Evolutionary conservation across 2,888 invertebrate species (phyloP), one percentile per base, ranked within the genome.

Genomic region (Gisinianus flammeolus): DNA sequence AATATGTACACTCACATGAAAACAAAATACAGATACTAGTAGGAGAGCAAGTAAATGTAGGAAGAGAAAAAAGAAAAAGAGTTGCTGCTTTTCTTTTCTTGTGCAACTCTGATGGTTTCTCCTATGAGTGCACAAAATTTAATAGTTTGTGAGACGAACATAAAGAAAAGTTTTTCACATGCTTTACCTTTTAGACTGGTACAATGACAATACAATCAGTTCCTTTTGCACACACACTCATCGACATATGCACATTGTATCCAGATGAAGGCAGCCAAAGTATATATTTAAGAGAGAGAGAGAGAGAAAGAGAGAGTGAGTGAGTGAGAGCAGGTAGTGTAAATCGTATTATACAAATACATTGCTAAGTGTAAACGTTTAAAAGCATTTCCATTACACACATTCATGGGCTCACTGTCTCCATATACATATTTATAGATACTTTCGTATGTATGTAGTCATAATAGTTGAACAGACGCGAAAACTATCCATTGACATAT

Each of bases 341-440:
- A 62, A 73, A 73, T 73, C 72, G 62, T 73, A 73, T 73, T 73
- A 64, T 62, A 73, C 73, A 73, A 73, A 73, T 73, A 73, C 73
- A 30, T 73, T 33, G 33, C 62, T 35, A 73, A 73, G 62, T 73
- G 73, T 64, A 62, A 73, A 73, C 73, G 73, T 73, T 73, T 73
- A 64, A 73, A 73, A 62, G 58, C 22, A 58, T 58, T 8, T 24
- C 22, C n/a, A n/a, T 8, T 8, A 58, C 58, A 44, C 44, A 44
- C 44, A 44, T 44, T 44, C 16, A 16, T 44, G 44, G 16, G n/a
- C n/a, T n/a, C 16, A 4, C 8, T n/a, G 19, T 54, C 54, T 54
- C 54, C 54, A 4, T 54, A 16, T 19, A 16, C n/a, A 54, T 54
- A n/a, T 16, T 54, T 54, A 54, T n/a, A 54, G 16, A 54, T n/a